phyloP scores from a whole-genome alignment of 23 tunicate species.

The Trididemnum clinides region DNA sequence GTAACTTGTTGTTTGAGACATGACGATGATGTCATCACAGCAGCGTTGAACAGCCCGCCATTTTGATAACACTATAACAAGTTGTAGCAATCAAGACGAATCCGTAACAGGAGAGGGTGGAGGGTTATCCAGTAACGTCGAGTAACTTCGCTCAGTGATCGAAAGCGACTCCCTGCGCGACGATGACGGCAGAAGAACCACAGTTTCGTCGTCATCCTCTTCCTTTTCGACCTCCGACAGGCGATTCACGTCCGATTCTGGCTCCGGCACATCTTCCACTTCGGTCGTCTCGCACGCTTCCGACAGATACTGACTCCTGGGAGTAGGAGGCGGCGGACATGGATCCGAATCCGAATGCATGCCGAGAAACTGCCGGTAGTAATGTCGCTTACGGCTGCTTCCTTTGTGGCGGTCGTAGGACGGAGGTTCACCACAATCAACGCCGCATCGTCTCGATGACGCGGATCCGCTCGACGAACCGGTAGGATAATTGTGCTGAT shows the following conservation, averaged over 20 bases:
- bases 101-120: constrained; percentile 87
- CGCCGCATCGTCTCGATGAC: constrained; percentile 29
- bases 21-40: too few relatives aligned
- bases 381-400: not conserved
- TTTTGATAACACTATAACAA: too few relatives aligned
- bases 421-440: constrained; percentile 24
- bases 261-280: constrained; percentile 46
- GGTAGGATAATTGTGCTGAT: constrained; percentile 27
- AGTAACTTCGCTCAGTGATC: constrained; percentile 56
- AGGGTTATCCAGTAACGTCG: constrained; percentile 48
- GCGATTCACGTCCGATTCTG: not conserved
- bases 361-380: constrained; percentile 35
- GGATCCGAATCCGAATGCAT: constrained; percentile 83
- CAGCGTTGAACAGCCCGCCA: too few relatives aligned
- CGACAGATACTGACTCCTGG: constrained; percentile 88
- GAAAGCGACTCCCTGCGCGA: constrained; percentile 35
- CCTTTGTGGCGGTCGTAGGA: constrained; percentile 22
- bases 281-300: constrained; percentile 82
- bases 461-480: constrained; percentile 38
- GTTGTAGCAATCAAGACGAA: constrained; percentile 40
- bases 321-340: constrained; percentile 92
- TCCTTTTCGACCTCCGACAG: not conserved
- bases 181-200: constrained; percentile 8
- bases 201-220: constrained; percentile 31
- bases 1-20: too few relatives aligned